Base-by-base conservation (phyloP, 2,113 vertebrate genomes). In the Emydura subglobosa region DNA sequence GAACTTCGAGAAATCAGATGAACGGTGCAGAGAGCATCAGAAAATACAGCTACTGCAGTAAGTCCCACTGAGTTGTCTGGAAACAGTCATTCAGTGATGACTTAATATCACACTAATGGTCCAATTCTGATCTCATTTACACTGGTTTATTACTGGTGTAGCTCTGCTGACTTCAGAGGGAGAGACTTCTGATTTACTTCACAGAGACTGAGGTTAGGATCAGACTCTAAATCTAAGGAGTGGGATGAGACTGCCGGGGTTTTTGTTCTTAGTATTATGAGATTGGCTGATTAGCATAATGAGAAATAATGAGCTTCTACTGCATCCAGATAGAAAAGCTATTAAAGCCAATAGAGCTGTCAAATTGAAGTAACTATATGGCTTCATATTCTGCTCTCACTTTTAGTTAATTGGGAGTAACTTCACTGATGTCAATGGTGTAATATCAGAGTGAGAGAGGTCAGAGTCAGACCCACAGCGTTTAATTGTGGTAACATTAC, bases 61-160 rank as follows among this genome's bases (percentile, higher is more conserved):
- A 87, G 84, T 54, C 93, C 93, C 95, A 90, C 96, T 95, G 93
- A 97, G 97, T 92, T 97, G 95, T 72, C n/a, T 86, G 87, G 89
- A 92, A 94, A 83, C n/a, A 44, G 57, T 92, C 85, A 93, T 81
- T 95, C 93, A 96, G 86, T 92, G 86, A 97, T 89, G 91, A 82
- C 87, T 84, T 95, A 95, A 97, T 90, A 92, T 89, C 76, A 96
- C 4, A 3, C 93, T 95, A 78, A 47, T 1, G 25, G 74, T 24
- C 25, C 42, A 44, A 16, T 78, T 78, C 74, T 78, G 25, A 78
- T 78, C 42, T 47, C 22, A 16, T 13, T 47, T 78, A 78, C 42
- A 78, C 25, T 78, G 42, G 42, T 78, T 78, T 44, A 42, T 47
- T 44, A 47, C 10, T 14, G 42, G 42, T 47, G 42, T 78, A 78